Evolutionary conservation across 2,888 invertebrate genomes (phyloP).

Genomic region (Dromius quadrimaculatus): DNA sequence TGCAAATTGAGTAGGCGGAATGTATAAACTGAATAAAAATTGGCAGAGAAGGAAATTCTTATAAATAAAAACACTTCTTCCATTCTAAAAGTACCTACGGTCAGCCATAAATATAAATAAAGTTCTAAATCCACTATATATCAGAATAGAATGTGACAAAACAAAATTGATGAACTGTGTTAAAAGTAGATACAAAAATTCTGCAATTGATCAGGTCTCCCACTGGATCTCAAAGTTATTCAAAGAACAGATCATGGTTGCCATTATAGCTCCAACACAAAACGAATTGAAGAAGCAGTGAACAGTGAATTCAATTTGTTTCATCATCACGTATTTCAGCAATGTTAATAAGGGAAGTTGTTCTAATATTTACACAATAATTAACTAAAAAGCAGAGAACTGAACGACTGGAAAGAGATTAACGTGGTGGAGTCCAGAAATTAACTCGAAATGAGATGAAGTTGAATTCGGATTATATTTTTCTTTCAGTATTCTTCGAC

Average conservation of each 20-base stretch:
- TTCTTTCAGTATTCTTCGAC: too few relatives aligned
- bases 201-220: not conserved
- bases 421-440: conserved; percentile 10
- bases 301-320: conserved; percentile 16
- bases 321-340: conserved; percentile 20
- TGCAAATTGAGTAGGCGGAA: too few relatives aligned
- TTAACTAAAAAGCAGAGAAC: conserved; percentile 21
- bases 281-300: not conserved
- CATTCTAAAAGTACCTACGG: too few relatives aligned
- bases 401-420: conserved; percentile 13
- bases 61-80: too few relatives aligned
- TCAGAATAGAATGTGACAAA: conserved; percentile 19
- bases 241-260: conserved; percentile 4
- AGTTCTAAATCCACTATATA: not conserved
- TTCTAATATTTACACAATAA: conserved; percentile 28
- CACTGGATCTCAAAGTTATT: not conserved
- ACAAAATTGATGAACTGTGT: conserved; percentile 29
- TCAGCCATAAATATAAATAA: conserved; percentile 35
- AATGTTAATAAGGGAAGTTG: conserved; percentile 17
- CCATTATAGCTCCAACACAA: not conserved
- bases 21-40: too few relatives aligned
- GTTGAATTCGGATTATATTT: conserved; percentile 5
- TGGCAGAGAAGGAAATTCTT: too few relatives aligned
- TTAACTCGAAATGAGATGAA: not conserved
- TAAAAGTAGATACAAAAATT: conserved; percentile 18